A percentile compares a stretch with the other conserved stretches of the same genome.
phyloP scores from a whole-genome alignment of 64 coral and sea anemone genomes.

The Porites lutea region DNA sequence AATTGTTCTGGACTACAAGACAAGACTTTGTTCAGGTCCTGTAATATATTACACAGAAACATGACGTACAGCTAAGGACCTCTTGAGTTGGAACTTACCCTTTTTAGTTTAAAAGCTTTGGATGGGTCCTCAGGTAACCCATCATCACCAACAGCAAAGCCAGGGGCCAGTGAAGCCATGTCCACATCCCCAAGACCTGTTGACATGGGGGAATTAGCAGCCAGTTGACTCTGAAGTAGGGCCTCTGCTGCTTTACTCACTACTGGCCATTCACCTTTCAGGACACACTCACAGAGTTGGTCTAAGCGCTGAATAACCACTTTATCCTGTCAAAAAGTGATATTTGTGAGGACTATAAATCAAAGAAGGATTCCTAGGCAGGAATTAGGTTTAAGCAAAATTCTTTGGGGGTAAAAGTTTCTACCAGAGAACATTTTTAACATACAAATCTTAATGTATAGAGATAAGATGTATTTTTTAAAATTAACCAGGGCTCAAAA shows the following conservation, averaged over 20 bases:
- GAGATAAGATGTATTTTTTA: no score
- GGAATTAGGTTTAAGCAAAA: no score
- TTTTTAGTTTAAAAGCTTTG: slow-evolving; percentile 98
- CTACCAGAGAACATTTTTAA: no score
- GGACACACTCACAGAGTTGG: slow-evolving; percentile 87
- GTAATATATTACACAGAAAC: no score
- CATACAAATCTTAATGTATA: no score
- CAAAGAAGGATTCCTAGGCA: no score
- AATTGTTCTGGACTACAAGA: no score
- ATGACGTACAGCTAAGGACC: no score
- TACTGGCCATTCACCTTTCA: slow-evolving; percentile 88
- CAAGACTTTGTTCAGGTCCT: no score
- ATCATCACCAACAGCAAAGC: slow-evolving; percentile 71
- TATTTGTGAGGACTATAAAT: no score
- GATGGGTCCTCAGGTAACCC: slow-evolving; percentile 71
- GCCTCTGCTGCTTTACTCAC: slow-evolving; percentile 64
- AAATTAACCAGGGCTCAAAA: no score
- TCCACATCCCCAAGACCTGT: slow-evolving; percentile 81
- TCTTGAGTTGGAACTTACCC: slow-evolving; percentile 50
- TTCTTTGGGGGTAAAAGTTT: no score
- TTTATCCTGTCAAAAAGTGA: slow-evolving; percentile 55
- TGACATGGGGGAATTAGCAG: slow-evolving; percentile 75
- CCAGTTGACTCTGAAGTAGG: slow-evolving; percentile 79
- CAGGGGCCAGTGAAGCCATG: slow-evolving; percentile 56
- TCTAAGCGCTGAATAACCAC: slow-evolving; percentile 92